Conservation (phyloP, 2,797 vertebrate genomes). For the Lerista edwardsae region DNA sequence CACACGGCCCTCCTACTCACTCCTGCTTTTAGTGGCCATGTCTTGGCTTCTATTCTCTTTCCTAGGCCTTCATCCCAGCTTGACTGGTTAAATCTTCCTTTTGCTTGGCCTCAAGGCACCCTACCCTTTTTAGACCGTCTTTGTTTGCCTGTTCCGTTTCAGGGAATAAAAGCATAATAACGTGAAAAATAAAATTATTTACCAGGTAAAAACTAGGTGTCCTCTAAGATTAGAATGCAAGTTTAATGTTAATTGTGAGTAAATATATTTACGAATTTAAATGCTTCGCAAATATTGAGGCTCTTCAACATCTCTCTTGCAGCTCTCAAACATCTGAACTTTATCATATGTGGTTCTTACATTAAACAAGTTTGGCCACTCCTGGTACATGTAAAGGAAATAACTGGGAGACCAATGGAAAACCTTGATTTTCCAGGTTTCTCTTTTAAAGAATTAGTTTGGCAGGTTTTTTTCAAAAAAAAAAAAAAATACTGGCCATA, state of each 20-base stretch:
- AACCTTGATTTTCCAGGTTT: rapidly evolving
- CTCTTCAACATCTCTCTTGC: too few species aligned
- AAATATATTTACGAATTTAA: too few species aligned
- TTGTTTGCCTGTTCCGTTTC: neutral
- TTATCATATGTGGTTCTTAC: too few species aligned
- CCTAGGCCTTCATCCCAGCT: neutral
- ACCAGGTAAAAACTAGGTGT: too few species aligned
- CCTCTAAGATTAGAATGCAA: too few species aligned
- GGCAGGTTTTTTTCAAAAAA: too few species aligned
- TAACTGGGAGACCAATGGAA: neutral
- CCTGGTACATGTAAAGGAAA: conserved; percentile 40
- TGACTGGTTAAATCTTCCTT: neutral
- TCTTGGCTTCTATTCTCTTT: neutral
- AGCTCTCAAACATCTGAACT: too few species aligned
- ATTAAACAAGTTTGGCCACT: too few species aligned
- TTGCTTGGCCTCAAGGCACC: neutral
- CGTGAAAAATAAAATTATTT: too few species aligned
- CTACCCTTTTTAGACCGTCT: neutral
- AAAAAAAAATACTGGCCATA: neutral
- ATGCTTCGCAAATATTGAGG: too few species aligned
- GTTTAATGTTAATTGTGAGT: too few species aligned
- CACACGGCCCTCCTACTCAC: neutral
- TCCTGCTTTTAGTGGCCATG: too few species aligned
- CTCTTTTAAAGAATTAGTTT: neutral
- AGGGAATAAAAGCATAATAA: neutral